Base-by-base conservation (phyloP, 2,113 vertebrate species). In the Epinephelus fuscoguttatus region DNA sequence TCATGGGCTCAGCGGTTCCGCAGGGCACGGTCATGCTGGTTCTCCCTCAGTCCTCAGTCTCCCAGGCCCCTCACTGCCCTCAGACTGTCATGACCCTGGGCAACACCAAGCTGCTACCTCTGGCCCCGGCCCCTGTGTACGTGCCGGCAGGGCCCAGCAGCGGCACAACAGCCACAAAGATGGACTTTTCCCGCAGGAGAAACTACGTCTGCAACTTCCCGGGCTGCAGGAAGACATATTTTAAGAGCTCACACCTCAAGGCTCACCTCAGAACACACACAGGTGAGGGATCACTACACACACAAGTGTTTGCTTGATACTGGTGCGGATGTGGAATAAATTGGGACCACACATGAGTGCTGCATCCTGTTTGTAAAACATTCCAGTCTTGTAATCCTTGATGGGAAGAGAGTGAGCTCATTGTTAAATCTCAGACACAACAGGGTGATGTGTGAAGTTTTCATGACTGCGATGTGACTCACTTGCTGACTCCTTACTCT, bases 191-290 rank as follows among this genome's bases (percentile, higher is more conserved):
- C 52, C 95, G 98, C 75, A 94, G 98, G 80, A 97, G 98, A 37
- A 99, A 98, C 93, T 99, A 99, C 0, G 89, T 99, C 7, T 99
- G 98, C 78, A 97, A 82, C 94, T 99, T 98, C 69, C 95, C 96
- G 0, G 98, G 97, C 47, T 99, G 99, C 94, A 96, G 96, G 86
- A 99, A 99, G 93, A 99, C 98, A 0, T 99, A 99, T 86, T 99
- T 99, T 92, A 99, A 99, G 93, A 99, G 99, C 59, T 99, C 99
- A 3, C 99, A 99, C 89, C 98, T 99, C 78, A 99, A 99, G 92
- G 99, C 98, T 69, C 99, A 99, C 83, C 97, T 99, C 21, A 96
- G 99, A 74, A 99, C 98, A 25, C 98, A 99, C 94, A 99, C 98
- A 84, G 98, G 98, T 98, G 90, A 49, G 96, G 82, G 57, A 0